These are phyloP conservation scores for Sarcophaga bullata DNA, from an alignment of 1,140 invertebrate species.

Conservation along the genomic window DNA sequence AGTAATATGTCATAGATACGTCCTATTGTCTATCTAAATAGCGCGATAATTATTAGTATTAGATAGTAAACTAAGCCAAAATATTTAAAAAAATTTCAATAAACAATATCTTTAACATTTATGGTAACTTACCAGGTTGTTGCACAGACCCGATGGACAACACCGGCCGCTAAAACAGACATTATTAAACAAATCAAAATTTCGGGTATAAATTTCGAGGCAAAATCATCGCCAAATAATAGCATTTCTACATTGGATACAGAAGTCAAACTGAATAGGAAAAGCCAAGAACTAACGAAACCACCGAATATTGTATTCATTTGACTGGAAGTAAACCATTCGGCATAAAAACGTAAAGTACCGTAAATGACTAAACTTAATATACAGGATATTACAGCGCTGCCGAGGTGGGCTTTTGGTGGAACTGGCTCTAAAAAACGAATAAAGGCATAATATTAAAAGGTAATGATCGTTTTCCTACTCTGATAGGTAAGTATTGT, in stretches of 20 bases:
- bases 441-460: neutral
- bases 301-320: slow-evolving; percentile 59
- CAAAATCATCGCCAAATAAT: slow-evolving; percentile 60
- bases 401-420: slow-evolving; percentile 29
- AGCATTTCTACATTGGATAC: slow-evolving; percentile 61
- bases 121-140: slow-evolving; percentile 57
- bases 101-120: neutral
- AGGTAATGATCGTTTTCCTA: neutral
- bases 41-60: neutral
- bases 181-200: slow-evolving; percentile 59
- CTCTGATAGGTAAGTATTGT: neutral
- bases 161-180: slow-evolving; percentile 55
- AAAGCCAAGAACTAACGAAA: slow-evolving; percentile 52
- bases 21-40: neutral
- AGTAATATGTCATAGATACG: neutral
- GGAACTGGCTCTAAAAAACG: slow-evolving; percentile 42
- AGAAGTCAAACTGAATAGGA: slow-evolving; percentile 57
- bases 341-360: slow-evolving; percentile 59
- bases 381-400: slow-evolving; percentile 57
- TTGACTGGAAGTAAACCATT: slow-evolving; percentile 60
- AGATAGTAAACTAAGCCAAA: neutral
- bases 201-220: slow-evolving; percentile 62
- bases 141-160: slow-evolving; percentile 63
- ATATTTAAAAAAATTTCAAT: too few relatives aligned
- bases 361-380: slow-evolving; percentile 58